phyloP scores from a whole-genome alignment of 2,797 vertebrate species.

The Allobates femoralis region DNA sequence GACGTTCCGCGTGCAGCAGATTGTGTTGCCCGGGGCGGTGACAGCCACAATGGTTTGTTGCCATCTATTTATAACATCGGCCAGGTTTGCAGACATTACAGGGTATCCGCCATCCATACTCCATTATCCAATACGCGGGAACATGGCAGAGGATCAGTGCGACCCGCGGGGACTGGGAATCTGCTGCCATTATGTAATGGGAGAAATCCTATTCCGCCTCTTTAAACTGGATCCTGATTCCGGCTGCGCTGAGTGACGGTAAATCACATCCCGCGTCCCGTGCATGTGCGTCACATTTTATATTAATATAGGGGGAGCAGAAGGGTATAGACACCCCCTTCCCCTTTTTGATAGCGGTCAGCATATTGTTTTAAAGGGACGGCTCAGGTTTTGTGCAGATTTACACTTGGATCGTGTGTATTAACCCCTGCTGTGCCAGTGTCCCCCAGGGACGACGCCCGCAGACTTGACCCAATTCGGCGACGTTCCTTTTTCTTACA shows the following conservation, averaged over 20 bases:
- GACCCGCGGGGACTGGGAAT: too few species aligned
- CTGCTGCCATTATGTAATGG: too few species aligned
- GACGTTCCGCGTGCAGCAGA: too few species aligned
- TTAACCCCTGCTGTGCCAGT: background rate
- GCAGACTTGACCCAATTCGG: constrained; percentile 46
- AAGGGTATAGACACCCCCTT: too few species aligned
- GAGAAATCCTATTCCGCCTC: background rate
- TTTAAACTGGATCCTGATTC: background rate
- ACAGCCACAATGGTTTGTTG: background rate
- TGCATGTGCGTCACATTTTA: background rate
- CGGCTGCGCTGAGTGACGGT: background rate
- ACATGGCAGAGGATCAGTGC: background rate
- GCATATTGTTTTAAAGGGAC: background rate
- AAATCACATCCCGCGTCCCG: background rate
- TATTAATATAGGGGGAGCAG: background rate
- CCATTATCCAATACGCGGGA: background rate
- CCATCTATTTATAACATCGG: background rate
- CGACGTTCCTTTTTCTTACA: constrained; percentile 18
- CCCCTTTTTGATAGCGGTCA: too few species aligned
- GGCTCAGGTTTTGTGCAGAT: background rate
- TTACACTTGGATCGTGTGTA: too few species aligned
- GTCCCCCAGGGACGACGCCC: too few species aligned
- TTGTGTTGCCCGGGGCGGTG: background rate
- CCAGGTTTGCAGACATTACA: background rate
- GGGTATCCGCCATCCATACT: background rate